phyloP scores from a whole-genome alignment of 1,140 invertebrate species.

The Parapsyche elsis region DNA sequence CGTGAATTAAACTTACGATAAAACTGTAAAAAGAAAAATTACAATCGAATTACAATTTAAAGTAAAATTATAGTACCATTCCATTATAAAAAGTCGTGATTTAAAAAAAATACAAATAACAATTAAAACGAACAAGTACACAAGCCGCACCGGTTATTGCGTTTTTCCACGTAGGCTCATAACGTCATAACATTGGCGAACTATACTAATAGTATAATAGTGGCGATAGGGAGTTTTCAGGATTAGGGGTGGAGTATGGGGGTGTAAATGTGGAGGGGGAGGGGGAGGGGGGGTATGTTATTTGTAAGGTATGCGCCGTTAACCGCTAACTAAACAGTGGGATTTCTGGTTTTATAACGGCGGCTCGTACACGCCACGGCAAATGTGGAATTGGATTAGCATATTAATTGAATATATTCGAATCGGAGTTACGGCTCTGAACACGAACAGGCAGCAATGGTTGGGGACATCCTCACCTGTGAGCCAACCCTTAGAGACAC shows the following conservation, averaged over 20 bases:
- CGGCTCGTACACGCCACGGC: conserved; percentile 44
- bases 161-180: no score
- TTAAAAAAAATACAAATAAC: no score
- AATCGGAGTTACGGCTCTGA: conserved; percentile 48
- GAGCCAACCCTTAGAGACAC: no score
- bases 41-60: neutral
- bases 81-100: no score
- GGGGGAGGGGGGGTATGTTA: conserved; percentile 7
- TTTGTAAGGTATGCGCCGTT: conserved; percentile 53
- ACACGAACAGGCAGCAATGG: conserved; percentile 41
- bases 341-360: conserved; percentile 56
- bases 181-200: no score
- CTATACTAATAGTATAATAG: no score
- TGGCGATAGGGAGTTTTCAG: neutral
- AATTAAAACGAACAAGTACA: no score
- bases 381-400: conserved; percentile 56
- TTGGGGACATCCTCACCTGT: no score
- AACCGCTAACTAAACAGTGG: conserved; percentile 56
- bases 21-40: neutral
- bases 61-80: no score
- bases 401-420: conserved; percentile 57
- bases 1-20: no score
- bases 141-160: no score
- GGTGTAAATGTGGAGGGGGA: neutral
- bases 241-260: neutral